Percentiles rank a stretch among this genome's conserved stretches.
These are phyloP conservation scores for Mechanitis messenoides DNA, from an alignment of 2,888 invertebrate genomes.

Conservation along the genomic window DNA sequence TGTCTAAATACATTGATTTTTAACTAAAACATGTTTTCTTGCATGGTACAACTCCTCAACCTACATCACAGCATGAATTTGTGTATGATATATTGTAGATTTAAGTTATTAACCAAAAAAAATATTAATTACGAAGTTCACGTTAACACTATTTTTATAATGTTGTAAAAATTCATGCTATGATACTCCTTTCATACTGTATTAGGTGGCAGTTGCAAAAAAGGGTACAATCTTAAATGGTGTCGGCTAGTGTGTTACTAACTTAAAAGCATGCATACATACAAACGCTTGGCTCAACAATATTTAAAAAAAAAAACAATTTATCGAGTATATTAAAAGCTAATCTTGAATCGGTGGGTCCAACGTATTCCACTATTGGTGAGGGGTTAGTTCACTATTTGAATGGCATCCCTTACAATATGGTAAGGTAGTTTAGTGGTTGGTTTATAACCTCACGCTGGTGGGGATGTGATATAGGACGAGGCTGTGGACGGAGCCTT, in stretches of 20 bases:
- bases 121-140: too few relatives aligned
- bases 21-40: conserved; percentile 69
- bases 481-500: conserved; percentile 96
- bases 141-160: background rate
- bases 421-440: background rate
- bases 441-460: conserved; percentile 21
- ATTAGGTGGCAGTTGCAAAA: conserved; percentile 13
- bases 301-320: background rate
- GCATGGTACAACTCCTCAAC: conserved; percentile 62
- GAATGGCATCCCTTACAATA: background rate
- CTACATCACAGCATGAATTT: conserved; percentile 50
- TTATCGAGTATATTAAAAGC: background rate
- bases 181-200: conserved; percentile 20
- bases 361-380: background rate
- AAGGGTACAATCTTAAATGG: conserved; percentile 7
- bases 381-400: background rate
- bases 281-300: conserved; percentile 10
- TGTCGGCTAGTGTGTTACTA: conserved; percentile 20
- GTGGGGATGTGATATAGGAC: conserved; percentile 75
- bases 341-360: background rate
- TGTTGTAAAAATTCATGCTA: conserved; percentile 24
- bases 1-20: conserved; percentile 67
- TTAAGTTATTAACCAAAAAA: background rate
- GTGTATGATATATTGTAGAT: conserved; percentile 20
- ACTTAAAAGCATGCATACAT: conserved; percentile 23